These are phyloP conservation scores for Florisuga fusca DNA, from an alignment of 2,797 vertebrate genomes.

Conservation along the genomic window DNA sequence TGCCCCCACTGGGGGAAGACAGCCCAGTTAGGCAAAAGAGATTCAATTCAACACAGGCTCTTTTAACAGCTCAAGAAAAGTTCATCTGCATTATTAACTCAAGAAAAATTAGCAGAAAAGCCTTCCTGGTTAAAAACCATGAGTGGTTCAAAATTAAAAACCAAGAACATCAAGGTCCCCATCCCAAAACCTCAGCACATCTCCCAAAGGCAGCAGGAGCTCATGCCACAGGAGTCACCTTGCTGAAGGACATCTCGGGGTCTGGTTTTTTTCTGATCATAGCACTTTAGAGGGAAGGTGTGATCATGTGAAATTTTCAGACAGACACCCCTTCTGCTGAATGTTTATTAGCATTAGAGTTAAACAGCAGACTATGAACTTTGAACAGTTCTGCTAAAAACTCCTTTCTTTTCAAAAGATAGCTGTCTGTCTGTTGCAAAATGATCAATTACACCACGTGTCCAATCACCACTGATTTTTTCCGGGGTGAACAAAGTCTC, in stretches of 20 bases:
- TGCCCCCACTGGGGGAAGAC: conserved; percentile 33
- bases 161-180: rapidly evolving
- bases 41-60: not conserved
- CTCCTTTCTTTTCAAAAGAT: conserved; percentile 35
- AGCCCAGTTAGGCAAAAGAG: conserved; percentile 19
- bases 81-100: not conserved
- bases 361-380: conserved; percentile 45
- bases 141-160: not conserved
- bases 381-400: conserved; percentile 35
- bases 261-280: not conserved
- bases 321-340: not conserved
- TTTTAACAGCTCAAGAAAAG: not conserved
- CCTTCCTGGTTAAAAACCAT: not conserved
- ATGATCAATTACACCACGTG: conserved; percentile 37
- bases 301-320: not conserved
- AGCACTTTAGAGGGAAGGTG: not conserved
- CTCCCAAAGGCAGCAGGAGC: not conserved
- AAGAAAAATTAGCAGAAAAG: conserved; percentile 47
- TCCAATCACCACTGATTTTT: not conserved
- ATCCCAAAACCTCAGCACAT: not conserved
- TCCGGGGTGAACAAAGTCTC: not conserved
- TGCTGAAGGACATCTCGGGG: not conserved
- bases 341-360: conserved; percentile 45
- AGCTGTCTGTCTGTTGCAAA: conserved; percentile 61
- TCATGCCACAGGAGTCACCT: not conserved